Conservation (phyloP, 2,113 vertebrate genomes). For the Myrmophylax atrothorax region DNA sequence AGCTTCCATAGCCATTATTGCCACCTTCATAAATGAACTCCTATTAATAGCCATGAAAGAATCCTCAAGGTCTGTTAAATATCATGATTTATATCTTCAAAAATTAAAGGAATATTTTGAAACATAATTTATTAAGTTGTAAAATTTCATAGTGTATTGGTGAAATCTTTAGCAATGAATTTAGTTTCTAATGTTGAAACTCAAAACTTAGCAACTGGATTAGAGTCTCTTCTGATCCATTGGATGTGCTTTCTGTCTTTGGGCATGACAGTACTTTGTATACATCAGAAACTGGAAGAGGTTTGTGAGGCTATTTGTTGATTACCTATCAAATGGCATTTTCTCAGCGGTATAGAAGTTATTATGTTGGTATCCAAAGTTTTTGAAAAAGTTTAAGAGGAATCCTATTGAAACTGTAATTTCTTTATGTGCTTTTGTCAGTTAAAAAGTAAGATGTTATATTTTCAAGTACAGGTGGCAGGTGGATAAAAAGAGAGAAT, state of each 20-base stretch:
- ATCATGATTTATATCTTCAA: background rate
- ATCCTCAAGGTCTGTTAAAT: background rate
- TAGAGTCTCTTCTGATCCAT: background rate
- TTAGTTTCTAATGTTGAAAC: background rate
- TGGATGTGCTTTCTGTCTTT: background rate
- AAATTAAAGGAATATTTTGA: background rate
- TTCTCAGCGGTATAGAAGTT: background rate
- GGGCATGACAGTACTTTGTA: background rate
- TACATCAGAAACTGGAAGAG: background rate
- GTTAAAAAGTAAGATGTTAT: background rate
- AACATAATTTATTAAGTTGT: background rate
- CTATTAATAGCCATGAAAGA: background rate
- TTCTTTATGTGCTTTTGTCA: background rate
- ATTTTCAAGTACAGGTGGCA: background rate
- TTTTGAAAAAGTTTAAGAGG: background rate
- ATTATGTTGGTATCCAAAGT: background rate
- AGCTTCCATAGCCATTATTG: background rate
- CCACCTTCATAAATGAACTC: background rate
- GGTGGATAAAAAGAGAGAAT: background rate
- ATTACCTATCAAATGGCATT: background rate
- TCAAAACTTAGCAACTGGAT: background rate
- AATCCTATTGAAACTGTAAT: background rate
- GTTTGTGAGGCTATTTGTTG: background rate
- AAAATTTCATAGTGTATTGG: background rate
- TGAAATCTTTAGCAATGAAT: background rate